These are phyloP conservation scores for Apis florea DNA, from an alignment of 1,140 invertebrate species.

Conservation along the genomic window DNA sequence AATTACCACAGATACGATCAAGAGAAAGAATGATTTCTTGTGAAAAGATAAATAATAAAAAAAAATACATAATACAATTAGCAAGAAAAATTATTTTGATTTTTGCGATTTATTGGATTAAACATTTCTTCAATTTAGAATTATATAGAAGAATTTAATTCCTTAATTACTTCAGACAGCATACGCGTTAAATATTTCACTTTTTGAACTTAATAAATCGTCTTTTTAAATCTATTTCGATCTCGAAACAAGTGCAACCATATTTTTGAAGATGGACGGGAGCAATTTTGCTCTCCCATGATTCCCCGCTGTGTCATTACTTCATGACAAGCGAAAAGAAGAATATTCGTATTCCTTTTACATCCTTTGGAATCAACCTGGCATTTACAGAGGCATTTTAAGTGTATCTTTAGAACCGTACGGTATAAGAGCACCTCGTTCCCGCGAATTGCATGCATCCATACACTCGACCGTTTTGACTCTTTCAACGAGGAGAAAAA, in stretches of 20 bases:
- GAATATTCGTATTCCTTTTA: slow-evolving; percentile 49
- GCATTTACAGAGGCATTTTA: slow-evolving; percentile 46
- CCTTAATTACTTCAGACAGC: neutral
- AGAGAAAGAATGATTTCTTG: too few species aligned
- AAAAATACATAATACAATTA: too few species aligned
- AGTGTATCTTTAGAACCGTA: slow-evolving; percentile 33
- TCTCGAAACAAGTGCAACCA: slow-evolving; percentile 25
- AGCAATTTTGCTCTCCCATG: slow-evolving; percentile 3
- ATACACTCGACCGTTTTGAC: neutral
- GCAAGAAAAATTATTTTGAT: too few species aligned
- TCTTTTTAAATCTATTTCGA: neutral
- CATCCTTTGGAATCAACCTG: slow-evolving; percentile 33
- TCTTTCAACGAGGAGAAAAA: neutral
- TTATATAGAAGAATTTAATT: too few species aligned
- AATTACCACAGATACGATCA: too few species aligned
- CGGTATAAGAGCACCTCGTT: slow-evolving; percentile 39
- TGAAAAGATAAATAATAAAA: too few species aligned
- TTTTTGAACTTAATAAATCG: neutral
- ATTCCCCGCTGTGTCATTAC: slow-evolving; percentile 35
- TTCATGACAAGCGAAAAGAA: slow-evolving; percentile 15
- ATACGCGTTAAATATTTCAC: neutral
- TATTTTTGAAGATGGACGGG: slow-evolving; percentile 44
- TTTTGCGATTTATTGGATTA: too few species aligned
- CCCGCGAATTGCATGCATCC: slow-evolving; percentile 25
- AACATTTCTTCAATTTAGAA: neutral